Percentiles rank a stretch among this genome's conserved stretches.
phyloP scores from a whole-genome alignment of 2,797 vertebrate species.

The Gambusia yucatana region DNA sequence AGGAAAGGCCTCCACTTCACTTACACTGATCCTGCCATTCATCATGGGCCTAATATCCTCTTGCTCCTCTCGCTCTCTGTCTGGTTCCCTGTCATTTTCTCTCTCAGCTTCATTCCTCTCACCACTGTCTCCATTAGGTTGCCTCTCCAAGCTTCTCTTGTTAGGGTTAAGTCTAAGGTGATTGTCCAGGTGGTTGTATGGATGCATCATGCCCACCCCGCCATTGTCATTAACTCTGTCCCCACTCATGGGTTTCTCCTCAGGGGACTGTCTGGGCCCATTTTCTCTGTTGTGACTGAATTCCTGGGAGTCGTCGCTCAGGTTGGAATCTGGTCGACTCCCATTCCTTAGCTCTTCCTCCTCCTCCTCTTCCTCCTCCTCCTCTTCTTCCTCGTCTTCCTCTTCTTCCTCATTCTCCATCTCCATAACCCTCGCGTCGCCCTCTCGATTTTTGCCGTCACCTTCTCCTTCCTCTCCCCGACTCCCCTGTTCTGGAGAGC shows the following conservation, averaged over 20 bases:
- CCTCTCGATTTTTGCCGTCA: slow-evolving; percentile 77
- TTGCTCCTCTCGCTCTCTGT: slow-evolving; percentile 73
- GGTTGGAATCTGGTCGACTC: slow-evolving; percentile 92
- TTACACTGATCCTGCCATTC: slow-evolving; percentile 91
- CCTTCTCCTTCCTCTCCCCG: slow-evolving; percentile 82
- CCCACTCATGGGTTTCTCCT: slow-evolving; percentile 79
- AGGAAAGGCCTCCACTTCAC: slow-evolving; percentile 87
- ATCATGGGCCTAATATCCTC: slow-evolving; percentile 82
- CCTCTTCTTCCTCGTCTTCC: slow-evolving; percentile 82
- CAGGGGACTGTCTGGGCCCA: slow-evolving; percentile 83
- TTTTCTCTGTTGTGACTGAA: slow-evolving; percentile 75
- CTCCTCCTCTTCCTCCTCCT: slow-evolving; percentile 84
- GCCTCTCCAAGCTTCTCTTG: slow-evolving; percentile 73
- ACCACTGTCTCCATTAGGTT: slow-evolving; percentile 66
- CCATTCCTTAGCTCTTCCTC: slow-evolving; percentile 91
- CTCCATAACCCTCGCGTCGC: slow-evolving; percentile 82
- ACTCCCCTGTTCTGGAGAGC: slow-evolving; percentile 84
- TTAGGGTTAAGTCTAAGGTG: slow-evolving; percentile 77
- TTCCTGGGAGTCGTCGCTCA: slow-evolving; percentile 90
- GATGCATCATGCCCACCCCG: slow-evolving; percentile 72
- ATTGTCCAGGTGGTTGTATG: slow-evolving; percentile 84
- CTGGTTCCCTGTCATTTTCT: slow-evolving; percentile 73
- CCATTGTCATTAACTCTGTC: slow-evolving; percentile 80
- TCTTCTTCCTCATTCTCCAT: slow-evolving; percentile 82
- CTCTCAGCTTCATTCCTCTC: slow-evolving; percentile 70